Evolutionary conservation across 2,113 vertebrate species (phyloP), one percentile per base, ranked within the genome.

Genomic region (Alligator mississippiensis): DNA sequence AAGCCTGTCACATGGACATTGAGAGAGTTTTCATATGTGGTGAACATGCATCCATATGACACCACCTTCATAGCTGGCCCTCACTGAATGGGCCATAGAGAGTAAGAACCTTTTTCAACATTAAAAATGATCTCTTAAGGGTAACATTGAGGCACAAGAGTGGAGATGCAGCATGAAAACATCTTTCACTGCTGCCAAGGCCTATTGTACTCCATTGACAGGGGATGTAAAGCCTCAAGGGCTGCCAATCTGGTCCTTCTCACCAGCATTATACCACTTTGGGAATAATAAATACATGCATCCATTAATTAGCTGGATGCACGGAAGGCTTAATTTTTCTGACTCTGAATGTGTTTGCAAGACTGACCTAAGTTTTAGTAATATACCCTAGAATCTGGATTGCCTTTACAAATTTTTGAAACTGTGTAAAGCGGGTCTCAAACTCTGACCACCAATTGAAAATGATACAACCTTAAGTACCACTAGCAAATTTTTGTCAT

Each of bases 241-340:
- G 58, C 25, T 86, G 75, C 87, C n/a, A 72, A 5, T 38, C 13
- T 21, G 59, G 61, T n/a, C 74, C 16, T 25, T 59, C 34, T 85
- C 47, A 24, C 0, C 1, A 16, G 5, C 27, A 47, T 0, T 0
- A 21, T 21, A 13, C 25, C 12, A 27, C 17, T 27, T 78, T 76
- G 77, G 77, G 75, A 92, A 75, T 12, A 80, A 0, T 38, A 38
- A 38, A 38, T 38, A 38, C 27, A 30, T 72, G 82, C 90, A 28
- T n/a, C 77, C 87, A 57, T 0, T 1, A 64, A 18, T 21, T 54
- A 30, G 27, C 76, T 82, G 90, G 25, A 24, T 3, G 1, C 66
- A 38, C 5, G 14, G 38, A 60, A 17, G 8, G 3, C 2, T 1
- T 27, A 21, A 12, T 5, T 74, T 66, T 75, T 75, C 63, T 59